Percentiles rank a stretch among this genome's conserved stretches.
These are phyloP conservation scores for Anguilla pacifica DNA, from an alignment of 2,797 vertebrate species.

Conservation along the genomic window DNA sequence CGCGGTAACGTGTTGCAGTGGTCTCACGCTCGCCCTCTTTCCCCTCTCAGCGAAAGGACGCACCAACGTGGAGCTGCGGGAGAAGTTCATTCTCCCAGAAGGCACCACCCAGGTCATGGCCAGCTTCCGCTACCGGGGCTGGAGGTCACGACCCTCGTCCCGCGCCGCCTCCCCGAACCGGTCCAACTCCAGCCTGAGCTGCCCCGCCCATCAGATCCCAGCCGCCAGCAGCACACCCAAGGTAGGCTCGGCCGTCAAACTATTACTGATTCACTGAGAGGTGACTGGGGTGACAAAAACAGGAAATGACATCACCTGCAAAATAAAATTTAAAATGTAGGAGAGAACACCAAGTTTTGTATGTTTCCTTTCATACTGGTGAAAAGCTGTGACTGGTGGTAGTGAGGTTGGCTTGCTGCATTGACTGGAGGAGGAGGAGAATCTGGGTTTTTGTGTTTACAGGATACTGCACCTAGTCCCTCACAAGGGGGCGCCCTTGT, in stretches of 20 bases:
- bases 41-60: conserved; percentile 86
- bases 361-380: background rate
- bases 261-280: background rate
- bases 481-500: background rate
- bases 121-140: conserved; percentile 92
- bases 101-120: conserved; percentile 94
- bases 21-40: conserved; percentile 19
- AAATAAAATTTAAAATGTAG: background rate
- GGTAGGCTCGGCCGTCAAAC: conserved; percentile 66
- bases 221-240: conserved; percentile 78
- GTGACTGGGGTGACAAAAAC: background rate
- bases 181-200: conserved; percentile 90
- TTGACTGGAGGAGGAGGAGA: background rate
- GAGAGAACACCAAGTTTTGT: background rate
- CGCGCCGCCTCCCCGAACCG: conserved; percentile 92
- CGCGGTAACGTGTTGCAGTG: background rate
- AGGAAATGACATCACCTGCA: background rate
- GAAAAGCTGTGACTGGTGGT: background rate
- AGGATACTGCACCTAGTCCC: background rate
- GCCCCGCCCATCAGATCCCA: conserved; percentile 69
- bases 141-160: conserved; percentile 91
- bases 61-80: conserved; percentile 93
- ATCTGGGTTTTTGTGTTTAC: background rate
- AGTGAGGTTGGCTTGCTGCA: background rate
- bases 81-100: conserved; percentile 97